A percentile compares a stretch with the other conserved stretches of the same genome.
Evolutionary conservation across 1,140 invertebrate species (phyloP).

Genomic region (Caerostris extrusa): DNA sequence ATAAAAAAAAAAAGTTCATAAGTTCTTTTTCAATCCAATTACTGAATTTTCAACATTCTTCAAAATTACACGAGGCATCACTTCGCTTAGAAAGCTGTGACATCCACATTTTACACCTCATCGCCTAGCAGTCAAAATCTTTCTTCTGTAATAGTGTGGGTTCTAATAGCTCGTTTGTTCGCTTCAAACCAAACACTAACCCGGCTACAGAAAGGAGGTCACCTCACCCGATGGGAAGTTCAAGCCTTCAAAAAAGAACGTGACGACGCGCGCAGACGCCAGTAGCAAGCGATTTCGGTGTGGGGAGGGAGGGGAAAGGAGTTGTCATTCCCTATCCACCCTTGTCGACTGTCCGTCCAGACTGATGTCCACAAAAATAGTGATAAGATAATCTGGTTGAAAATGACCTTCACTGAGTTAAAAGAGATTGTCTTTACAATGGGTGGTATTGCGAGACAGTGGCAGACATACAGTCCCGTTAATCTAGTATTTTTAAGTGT

Average conservation of each 20-base stretch:
- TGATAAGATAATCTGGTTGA: slow-evolving; percentile 33
- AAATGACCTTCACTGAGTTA: background rate
- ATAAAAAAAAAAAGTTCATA: no score
- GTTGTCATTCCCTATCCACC: background rate
- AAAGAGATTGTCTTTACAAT: no score
- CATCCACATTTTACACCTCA: background rate
- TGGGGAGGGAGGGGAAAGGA: background rate
- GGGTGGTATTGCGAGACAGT: no score
- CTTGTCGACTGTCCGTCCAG: background rate
- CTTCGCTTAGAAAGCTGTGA: no score
- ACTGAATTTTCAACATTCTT: no score
- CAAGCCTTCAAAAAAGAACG: background rate
- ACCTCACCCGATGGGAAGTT: slow-evolving; percentile 8
- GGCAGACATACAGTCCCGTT: no score
- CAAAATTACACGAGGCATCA: no score
- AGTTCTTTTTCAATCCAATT: no score
- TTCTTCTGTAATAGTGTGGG: background rate
- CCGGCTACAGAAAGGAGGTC: slow-evolving; percentile 19
- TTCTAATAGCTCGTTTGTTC: background rate
- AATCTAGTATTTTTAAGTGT: no score
- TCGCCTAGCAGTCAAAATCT: background rate
- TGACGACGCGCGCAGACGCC: background rate
- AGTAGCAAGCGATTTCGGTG: background rate
- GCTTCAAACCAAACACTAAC: slow-evolving; percentile 5
- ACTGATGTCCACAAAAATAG: background rate